These are phyloP conservation scores for Drosophila simulans DNA, from an alignment of 1,140 invertebrate species.

Conservation along the genomic window DNA sequence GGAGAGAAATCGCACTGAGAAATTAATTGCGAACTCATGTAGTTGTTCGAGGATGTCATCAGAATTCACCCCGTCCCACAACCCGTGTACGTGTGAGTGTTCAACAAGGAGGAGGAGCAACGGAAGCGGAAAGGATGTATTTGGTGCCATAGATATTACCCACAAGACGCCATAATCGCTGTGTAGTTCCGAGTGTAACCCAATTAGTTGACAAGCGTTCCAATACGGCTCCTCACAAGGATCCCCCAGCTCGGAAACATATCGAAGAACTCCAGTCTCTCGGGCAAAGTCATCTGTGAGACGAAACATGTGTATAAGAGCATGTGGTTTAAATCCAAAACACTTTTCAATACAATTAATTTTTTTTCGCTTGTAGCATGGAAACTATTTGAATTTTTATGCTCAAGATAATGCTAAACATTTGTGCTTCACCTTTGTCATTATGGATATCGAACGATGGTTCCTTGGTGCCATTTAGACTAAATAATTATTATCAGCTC, in stretches of 20 bases:
- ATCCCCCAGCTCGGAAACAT: background rate
- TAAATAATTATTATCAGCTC: too few species aligned
- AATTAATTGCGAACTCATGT: conserved; percentile 78
- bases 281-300: background rate
- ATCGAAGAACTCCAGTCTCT: background rate
- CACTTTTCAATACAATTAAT: too few species aligned
- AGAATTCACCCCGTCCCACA: conserved; percentile 15
- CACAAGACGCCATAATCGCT: conserved; percentile 47
- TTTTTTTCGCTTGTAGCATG: too few species aligned
- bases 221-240: conserved; percentile 27
- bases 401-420: too few species aligned
- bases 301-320: too few species aligned
- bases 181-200: conserved; percentile 52
- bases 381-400: too few species aligned
- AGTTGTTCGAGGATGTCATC: conserved; percentile 71
- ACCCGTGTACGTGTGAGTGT: background rate
- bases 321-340: too few species aligned
- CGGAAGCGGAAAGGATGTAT: background rate
- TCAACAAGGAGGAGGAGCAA: background rate
- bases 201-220: conserved; percentile 64
- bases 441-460: too few species aligned
- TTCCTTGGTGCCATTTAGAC: too few species aligned
- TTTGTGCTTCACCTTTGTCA: too few species aligned
- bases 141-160: background rate
- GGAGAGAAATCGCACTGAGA: conserved; percentile 48